Base-by-base conservation (phyloP, 1,140 invertebrate species). In the Brachionus rotundiformis region DNA sequence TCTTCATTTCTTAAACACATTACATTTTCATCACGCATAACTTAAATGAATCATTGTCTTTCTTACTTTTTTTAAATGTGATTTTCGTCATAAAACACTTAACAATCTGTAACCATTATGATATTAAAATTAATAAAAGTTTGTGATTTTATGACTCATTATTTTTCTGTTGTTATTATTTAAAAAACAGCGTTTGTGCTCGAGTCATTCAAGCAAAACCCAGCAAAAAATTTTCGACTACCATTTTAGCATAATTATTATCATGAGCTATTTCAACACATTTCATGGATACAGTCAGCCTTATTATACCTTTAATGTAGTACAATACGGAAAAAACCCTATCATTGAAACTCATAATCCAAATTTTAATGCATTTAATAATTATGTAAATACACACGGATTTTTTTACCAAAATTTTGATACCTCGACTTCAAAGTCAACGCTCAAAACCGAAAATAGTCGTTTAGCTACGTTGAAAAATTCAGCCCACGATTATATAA, bases 181-280 rank as follows among this genome's bases (percentile, higher is more conserved):
- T 54, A 54, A 19, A 3, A 19, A 49, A 54, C 8, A 54, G 19
- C 8, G 47, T 25, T 54, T 54, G 19, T 8, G 61, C 11, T 31
- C 31, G 25, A 65, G 16, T 65, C 61, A 65, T 11, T 65, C 25
- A 33, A 31, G 25, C 31, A 33, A 16, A 31, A 27, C 27, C 10
- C 31, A n/a, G n/a, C n/a, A n/a, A n/a, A n/a, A n/a, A n/a, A n/a
- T n/a, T n/a, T n/a, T n/a, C n/a, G n/a, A n/a, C n/a, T n/a, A n/a
- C n/a, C n/a, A n/a, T n/a, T 27, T 23, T 33, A 31, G 10, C 31
- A 65, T 65, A 31, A 31, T 29, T 31, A 25, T 33, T 31, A 65
- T 11, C 36, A 71, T 71, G 65, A 71, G 65, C 19, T 71, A 36
- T 71, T 33, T 71, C 3, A 39, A 71, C 7, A 71, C 29, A 36